These are phyloP conservation scores for Thumatha senex DNA, from an alignment of 2,888 invertebrate species.

Conservation along the genomic window DNA sequence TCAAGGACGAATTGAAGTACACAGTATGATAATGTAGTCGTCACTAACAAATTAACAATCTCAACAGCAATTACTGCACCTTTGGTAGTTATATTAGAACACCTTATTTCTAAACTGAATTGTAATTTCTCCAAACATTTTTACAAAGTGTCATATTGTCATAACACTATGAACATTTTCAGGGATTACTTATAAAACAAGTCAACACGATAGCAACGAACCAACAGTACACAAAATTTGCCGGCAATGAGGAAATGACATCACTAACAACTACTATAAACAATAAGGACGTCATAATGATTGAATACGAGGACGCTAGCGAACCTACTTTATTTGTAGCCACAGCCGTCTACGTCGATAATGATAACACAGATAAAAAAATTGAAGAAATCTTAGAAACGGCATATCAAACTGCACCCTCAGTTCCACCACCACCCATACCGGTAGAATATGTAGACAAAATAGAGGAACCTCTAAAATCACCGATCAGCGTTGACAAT, in stretches of 20 bases:
- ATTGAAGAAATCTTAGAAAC: slow-evolving; percentile 71
- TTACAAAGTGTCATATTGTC: slow-evolving; percentile 19
- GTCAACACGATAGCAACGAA: slow-evolving; percentile 73
- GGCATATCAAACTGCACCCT: slow-evolving; percentile 49
- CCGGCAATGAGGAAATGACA: slow-evolving; percentile 50
- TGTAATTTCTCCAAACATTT: slow-evolving; percentile 13
- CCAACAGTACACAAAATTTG: slow-evolving; percentile 68
- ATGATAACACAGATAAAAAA: slow-evolving; percentile 69
- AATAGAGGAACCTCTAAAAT: slow-evolving; percentile 55
- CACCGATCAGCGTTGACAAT: slow-evolving; percentile 63
- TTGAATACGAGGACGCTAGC: slow-evolving; percentile 69
- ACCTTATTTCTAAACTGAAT: slow-evolving; percentile 16
- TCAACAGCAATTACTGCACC: slow-evolving; percentile 21
- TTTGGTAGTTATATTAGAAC: slow-evolving; percentile 17
- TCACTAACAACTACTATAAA: slow-evolving; percentile 59
- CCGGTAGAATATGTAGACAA: slow-evolving; percentile 39
- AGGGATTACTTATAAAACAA: slow-evolving; percentile 78
- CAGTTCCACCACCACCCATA: slow-evolving; percentile 38
- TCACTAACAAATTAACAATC: slow-evolving; percentile 10
- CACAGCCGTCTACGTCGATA: slow-evolving; percentile 61
- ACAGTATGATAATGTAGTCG: slow-evolving; percentile 2
- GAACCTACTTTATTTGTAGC: slow-evolving; percentile 63
- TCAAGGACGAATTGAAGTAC: slow-evolving; percentile 10
- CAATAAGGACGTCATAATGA: slow-evolving; percentile 63
- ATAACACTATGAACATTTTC: slow-evolving; percentile 53